Evolutionary conservation across 2,113 vertebrate species (phyloP), one percentile per base, ranked within the genome.

Genomic region (Eublepharis macularius): DNA sequence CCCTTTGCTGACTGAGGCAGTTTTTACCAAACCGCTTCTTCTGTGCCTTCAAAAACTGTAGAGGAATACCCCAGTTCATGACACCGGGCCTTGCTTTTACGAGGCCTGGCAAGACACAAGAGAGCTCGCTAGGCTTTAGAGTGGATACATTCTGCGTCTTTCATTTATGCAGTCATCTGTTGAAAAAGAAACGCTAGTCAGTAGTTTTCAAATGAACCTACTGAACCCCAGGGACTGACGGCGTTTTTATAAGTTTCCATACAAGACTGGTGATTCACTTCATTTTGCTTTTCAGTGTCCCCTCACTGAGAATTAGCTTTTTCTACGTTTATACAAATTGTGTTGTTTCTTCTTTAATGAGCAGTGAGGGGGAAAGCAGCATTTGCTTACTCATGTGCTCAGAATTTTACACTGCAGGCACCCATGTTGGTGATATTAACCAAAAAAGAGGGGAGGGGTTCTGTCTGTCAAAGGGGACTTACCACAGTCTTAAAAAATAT

Each of bases 151-250:
- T 84, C 85, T 60, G 90, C 2, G 29, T 74, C 80, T 84, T 72
- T 57, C 84, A 70, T 84, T 92, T 84, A 90, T 0, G 36, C 88
- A 91, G 70, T 85, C 86, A 69, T 87, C 79, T 69, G 69, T 41
- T 83, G 78, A 84, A 83, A 91, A 93, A 80, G 86, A 91, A 92
- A 86, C 36, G 87, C 86, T 91, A 83, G 86, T 65, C 91, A 86
- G 75, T 79, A 45, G 49, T 86, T 87, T 87, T 89, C 86, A 88
- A 83, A 85, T 65, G 86, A 92, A 84, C 76, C 76, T 78, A 82
- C 81, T 81, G 49, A 88, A 63, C 77, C 51, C 81, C 16, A 81
- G 63, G 49, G 63, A 45, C n/a, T 80, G 26, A 36, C 19, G 78
- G 60, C 75, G 70, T 84, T 91, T 76, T 90, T 83, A 85, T 87